Evolutionary conservation across 2,113 vertebrate species (phyloP), one percentile per base, ranked within the genome.

Genomic region (Apteryx mantelli): DNA sequence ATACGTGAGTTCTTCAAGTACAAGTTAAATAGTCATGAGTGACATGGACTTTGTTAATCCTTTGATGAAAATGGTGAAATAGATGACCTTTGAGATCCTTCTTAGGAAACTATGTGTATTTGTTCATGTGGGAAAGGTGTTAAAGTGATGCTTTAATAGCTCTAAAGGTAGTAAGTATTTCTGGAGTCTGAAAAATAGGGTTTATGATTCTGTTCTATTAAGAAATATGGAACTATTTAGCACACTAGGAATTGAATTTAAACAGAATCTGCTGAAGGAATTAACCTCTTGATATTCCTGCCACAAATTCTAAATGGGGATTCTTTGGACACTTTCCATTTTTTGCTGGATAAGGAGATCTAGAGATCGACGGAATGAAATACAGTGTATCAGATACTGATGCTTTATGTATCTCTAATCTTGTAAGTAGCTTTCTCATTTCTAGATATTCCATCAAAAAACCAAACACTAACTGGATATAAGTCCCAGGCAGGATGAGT

Each of bases 181-280:
- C 64, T 55, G 19, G 18, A 74, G 70, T 58, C 38, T 82, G 44
- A 78, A 38, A 79, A 85, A 76, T 19, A 44, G 5, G 32, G 36
- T 56, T 88, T 90, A 63, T 88, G 77, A 90, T 93, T 52, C 53
- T 34, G 2, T 84, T 83, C 53, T 80, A 13, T 50, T 88, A 88
- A 77, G 76, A 93, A 88, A 70, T 84, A 90, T 12, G 9, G 56
- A 93, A 64, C 10, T 44, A n/a, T 69, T 81, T 50, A 88, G 60
- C 77, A 55, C 15, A 11, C 18, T 86, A 0, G 0, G 65, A 92
- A 91, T 89, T 86, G 16, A 84, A 20, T 80, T 93, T 89, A 69
- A 94, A 73, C 36, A 81, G 50, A 91, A 86, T 70, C 53, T 94
- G 44, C 60, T 66, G 28, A 86, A 38, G 50, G 32, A 60, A 84